Evolutionary conservation across 2,888 invertebrate genomes (phyloP).

Genomic region (Apodemia hepburni): DNA sequence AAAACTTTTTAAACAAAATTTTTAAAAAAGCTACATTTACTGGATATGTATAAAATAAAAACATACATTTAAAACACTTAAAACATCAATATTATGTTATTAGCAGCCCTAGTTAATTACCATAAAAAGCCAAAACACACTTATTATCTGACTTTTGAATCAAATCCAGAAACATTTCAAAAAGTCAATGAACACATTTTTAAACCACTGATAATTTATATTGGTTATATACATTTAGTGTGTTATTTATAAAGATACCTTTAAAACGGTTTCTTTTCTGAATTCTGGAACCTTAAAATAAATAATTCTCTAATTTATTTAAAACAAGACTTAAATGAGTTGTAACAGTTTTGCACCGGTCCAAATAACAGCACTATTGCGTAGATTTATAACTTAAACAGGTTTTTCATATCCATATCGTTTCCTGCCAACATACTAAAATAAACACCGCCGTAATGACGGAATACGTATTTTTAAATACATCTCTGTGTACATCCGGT

Average conservation of each 20-base stretch:
- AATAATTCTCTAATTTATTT: neutral
- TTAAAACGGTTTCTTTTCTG: neutral
- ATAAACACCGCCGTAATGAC: slow-evolving; percentile 15
- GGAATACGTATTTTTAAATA: slow-evolving; percentile 6
- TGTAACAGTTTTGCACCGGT: neutral
- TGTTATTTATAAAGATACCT: neutral
- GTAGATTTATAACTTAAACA: neutral
- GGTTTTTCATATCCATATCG: slow-evolving; percentile 25
- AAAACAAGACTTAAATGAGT: neutral
- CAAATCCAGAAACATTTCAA: neutral
- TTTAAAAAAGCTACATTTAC: neutral
- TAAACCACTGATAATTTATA: neutral
- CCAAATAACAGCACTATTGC: neutral
- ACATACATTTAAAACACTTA: neutral
- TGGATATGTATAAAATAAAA: neutral
- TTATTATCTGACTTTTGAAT: neutral
- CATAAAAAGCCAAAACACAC: too few species aligned
- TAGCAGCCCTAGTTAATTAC: neutral
- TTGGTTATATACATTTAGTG: neutral
- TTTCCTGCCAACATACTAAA: slow-evolving; percentile 28
- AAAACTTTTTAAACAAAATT: neutral
- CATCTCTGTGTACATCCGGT: slow-evolving; percentile 2
- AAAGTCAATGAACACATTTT: neutral
- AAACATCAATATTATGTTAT: neutral
- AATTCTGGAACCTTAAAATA: slow-evolving; percentile 24